A percentile compares a stretch with the other conserved stretches of the same genome.
Evolutionary conservation across 1,140 invertebrate species (phyloP).

Genomic region (Halesus radiatus): DNA sequence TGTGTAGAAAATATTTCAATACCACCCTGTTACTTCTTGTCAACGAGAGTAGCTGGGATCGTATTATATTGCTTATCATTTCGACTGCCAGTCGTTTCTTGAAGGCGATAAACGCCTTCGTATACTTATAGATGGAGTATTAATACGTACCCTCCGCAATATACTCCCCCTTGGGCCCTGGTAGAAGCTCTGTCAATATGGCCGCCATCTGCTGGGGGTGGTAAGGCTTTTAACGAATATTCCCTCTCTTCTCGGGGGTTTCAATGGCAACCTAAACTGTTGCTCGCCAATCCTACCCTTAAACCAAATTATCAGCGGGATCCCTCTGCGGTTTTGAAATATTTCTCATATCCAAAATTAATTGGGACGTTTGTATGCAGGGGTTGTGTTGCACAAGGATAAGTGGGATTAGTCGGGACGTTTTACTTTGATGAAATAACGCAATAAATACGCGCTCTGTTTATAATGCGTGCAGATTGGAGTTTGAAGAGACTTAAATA

Average conservation of each 20-base stretch:
- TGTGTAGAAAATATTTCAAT: slow-evolving; percentile 21
- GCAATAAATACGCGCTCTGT: not conserved
- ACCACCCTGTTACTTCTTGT: slow-evolving; percentile 13
- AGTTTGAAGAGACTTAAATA: too few relatives aligned
- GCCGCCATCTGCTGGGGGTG: slow-evolving; percentile 45
- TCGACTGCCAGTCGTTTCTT: slow-evolving; percentile 25
- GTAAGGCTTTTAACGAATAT: slow-evolving; percentile 52
- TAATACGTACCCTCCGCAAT: slow-evolving; percentile 14
- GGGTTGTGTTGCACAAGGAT: not conserved
- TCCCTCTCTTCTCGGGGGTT: slow-evolving; percentile 47
- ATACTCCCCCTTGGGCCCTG: not conserved
- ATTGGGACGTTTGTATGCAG: slow-evolving; percentile 24
- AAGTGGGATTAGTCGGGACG: not conserved
- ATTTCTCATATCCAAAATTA: slow-evolving; percentile 16
- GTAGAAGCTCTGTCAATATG: slow-evolving; percentile 40
- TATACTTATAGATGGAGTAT: slow-evolving; percentile 22
- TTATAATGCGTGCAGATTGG: too few relatives aligned
- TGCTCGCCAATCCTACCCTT: slow-evolving; percentile 22
- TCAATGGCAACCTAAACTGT: slow-evolving; percentile 50
- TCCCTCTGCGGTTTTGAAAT: not conserved
- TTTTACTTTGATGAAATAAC: slow-evolving; percentile 5
- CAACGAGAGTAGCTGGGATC: slow-evolving; percentile 13
- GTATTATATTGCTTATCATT: slow-evolving; percentile 37
- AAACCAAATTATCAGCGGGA: not conserved
- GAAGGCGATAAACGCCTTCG: slow-evolving; percentile 31